Evolutionary conservation across 2,113 vertebrate genomes (phyloP), one percentile per base, ranked within the genome.

Genomic region (Camelus bactrianus): DNA sequence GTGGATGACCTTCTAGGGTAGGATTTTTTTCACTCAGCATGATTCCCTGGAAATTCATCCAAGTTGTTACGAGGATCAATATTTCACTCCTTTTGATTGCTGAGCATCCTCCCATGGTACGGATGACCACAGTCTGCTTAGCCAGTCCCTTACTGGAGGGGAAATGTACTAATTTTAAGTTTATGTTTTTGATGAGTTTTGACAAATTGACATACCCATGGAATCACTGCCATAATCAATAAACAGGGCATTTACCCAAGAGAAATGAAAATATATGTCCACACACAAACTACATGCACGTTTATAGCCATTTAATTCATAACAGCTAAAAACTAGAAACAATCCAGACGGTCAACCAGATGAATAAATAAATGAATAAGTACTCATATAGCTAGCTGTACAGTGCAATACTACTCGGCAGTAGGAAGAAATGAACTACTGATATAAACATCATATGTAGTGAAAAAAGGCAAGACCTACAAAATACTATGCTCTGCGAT

Each of bases 161-260:
- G 67, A 79, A 82, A 81, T 48, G 6, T 46, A 35, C 7, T 77
- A 24, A 76, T 79, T 73, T 91, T 79, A 83, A 94, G 4, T 72
- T 75, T 95, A 70, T 10, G 20, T 28, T 89, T 95, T 69, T n/a
- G 16, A 72, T 79, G 72, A 67, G 1, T 67, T 94, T 92, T 73
- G 50, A 83, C 50, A 85, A 60, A 28, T 16, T 32, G 50, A 20
- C 56, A 91, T 4, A 91, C 1, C 35, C 46, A 38, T 24, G 20
- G 69, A 67, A 73, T 86, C 20, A 22, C 19, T 20, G 14, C 17
- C 46, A 76, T 22, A 79, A 62, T 80, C n/a, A 19, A 70, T 38
- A 65, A 87, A 85, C 10, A 73, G 60, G 48, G 76, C 22, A 64
- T 52, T 95, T 82, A 60, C 8, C 62, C 20, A 54, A 69, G 4